Conservation (phyloP, 2,113 vertebrate species). For the Hemicordylus capensis region DNA sequence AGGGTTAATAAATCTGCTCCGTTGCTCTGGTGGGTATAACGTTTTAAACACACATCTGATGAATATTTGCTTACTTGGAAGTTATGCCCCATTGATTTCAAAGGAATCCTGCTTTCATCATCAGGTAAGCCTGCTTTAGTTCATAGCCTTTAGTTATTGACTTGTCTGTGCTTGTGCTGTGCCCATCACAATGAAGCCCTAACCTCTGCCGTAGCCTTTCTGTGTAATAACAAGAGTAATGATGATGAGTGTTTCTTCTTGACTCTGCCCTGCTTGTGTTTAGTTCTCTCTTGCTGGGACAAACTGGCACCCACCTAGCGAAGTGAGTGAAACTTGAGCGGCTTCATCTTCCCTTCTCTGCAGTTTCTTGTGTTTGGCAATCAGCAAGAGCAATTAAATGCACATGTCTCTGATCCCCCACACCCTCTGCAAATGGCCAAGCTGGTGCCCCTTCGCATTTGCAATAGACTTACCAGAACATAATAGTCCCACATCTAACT, state of each 20-base stretch:
- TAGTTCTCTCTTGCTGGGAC: conserved; percentile 3
- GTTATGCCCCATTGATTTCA: neutral
- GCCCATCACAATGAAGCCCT: neutral
- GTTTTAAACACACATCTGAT: neutral
- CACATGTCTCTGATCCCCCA: neutral
- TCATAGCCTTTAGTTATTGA: neutral
- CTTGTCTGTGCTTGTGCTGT: neutral
- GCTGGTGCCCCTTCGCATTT: neutral
- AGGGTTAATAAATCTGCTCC: neutral
- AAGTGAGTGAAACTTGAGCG: neutral
- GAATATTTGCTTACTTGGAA: neutral
- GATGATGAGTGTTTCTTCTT: neutral
- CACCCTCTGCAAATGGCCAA: neutral
- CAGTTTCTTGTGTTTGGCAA: conserved; percentile 8
- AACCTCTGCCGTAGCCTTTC: neutral
- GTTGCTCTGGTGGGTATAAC: neutral
- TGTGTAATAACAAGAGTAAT: neutral
- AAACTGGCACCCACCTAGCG: neutral
- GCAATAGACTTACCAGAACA: neutral
- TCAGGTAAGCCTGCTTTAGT: neutral
- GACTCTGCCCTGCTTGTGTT: neutral
- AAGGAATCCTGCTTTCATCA: neutral
- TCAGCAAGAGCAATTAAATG: neutral
- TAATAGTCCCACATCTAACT: neutral
- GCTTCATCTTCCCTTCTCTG: neutral